Evolutionary conservation across 2,888 invertebrate genomes (phyloP).

Genomic region (Drepana falcataria): DNA sequence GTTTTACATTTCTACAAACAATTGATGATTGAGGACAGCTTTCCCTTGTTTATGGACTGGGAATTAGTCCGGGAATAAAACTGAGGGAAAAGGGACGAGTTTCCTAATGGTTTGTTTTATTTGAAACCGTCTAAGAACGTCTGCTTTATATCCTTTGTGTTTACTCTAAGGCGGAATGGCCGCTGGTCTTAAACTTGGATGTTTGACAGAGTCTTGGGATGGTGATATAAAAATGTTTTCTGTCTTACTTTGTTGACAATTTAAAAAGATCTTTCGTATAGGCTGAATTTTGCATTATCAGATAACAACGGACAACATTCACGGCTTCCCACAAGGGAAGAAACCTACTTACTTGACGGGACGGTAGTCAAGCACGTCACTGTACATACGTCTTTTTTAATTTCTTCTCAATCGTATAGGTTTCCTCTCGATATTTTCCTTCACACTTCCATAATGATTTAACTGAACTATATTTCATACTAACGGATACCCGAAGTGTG

Average conservation of each 20-base stretch:
- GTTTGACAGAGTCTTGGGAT: neutral
- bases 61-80: constrained; percentile 1
- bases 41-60: constrained; percentile 1
- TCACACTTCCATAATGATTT: no score
- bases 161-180: neutral
- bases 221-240: neutral
- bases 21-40: neutral
- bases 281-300: no score
- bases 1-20: neutral
- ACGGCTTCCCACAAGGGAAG: no score
- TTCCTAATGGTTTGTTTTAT: neutral
- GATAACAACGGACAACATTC: no score
- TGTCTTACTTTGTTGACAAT: neutral
- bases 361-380: no score
- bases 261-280: no score
- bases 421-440: no score
- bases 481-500: no score
- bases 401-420: no score
- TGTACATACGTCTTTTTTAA: no score
- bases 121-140: neutral
- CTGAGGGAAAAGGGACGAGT: neutral
- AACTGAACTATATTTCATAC: no score
- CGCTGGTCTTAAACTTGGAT: neutral
- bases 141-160: neutral
- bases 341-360: no score